Evolutionary conservation across 2,797 vertebrate species (phyloP).

Genomic region (Sebastolobus altivelis): DNA sequence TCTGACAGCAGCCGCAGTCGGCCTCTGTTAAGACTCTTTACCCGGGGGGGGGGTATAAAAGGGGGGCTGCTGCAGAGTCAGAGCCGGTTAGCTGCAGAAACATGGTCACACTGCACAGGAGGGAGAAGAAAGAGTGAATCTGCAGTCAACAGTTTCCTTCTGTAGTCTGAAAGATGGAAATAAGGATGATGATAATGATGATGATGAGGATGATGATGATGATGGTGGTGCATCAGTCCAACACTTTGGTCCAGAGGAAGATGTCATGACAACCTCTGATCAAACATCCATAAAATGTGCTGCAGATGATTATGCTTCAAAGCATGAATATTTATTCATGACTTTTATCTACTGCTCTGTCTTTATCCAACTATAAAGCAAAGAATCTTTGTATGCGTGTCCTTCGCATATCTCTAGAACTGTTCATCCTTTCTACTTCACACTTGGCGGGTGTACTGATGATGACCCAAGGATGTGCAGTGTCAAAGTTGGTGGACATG

Average conservation of each 20-base stretch:
- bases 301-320: neutral
- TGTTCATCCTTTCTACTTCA: neutral
- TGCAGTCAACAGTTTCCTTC: neutral
- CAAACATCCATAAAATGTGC: neutral
- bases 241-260: neutral
- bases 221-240: neutral
- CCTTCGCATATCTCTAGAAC: neutral
- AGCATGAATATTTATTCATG: neutral
- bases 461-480: neutral
- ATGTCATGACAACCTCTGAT: neutral
- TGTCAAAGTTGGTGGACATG: too few species aligned
- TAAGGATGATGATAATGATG: neutral
- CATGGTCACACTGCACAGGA: conserved; percentile 1
- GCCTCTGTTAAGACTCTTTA: conserved; percentile 1
- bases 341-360: neutral
- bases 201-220: neutral
- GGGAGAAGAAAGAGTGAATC: neutral
- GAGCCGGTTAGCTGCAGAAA: neutral
- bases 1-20: conserved; percentile 8
- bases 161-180: neutral
- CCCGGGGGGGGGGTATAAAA: neutral
- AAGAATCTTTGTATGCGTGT: neutral
- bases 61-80: conserved; percentile 8
- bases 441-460: neutral
- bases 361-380: neutral